These are phyloP conservation scores for Echiichthys vipera DNA, from an alignment of 2,797 vertebrate genomes.

Conservation along the genomic window DNA sequence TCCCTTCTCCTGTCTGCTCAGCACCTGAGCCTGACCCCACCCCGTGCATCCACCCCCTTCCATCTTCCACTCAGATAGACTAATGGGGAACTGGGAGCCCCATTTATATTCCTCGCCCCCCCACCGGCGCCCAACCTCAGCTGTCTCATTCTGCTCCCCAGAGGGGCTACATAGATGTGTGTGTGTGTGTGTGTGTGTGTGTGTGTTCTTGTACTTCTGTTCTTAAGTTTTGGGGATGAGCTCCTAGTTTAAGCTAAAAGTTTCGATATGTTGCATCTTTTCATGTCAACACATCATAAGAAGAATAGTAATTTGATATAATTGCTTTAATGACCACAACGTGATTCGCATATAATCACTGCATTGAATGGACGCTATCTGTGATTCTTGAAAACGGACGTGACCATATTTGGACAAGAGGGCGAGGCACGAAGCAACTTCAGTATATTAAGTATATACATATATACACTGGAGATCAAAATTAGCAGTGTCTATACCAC, in stretches of 20 bases:
- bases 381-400: no score
- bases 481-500: no score
- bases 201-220: slow-evolving; percentile 3
- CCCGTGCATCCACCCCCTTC: slow-evolving; percentile 51
- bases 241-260: not conserved
- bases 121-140: slow-evolving; percentile 58
- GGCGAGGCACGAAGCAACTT: no score
- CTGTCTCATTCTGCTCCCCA: slow-evolving; percentile 53
- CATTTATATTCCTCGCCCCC: slow-evolving; percentile 70
- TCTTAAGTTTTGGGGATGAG: slow-evolving; percentile 16
- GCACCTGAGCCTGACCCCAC: slow-evolving; percentile 73
- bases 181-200: slow-evolving; percentile 33
- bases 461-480: no score
- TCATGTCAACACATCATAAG: not conserved
- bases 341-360: no score
- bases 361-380: no score
- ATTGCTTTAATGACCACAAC: not conserved
- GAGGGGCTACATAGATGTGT: slow-evolving; percentile 36
- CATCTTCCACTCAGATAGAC: slow-evolving; percentile 69
- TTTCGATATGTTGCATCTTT: not conserved
- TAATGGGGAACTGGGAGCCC: slow-evolving; percentile 64
- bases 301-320: not conserved
- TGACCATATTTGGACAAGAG: no score
- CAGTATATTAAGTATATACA: no score
- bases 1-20: slow-evolving; percentile 55